Evolutionary conservation across 1,140 invertebrate genomes (phyloP).

Genomic region (Drosophila sproati): DNA sequence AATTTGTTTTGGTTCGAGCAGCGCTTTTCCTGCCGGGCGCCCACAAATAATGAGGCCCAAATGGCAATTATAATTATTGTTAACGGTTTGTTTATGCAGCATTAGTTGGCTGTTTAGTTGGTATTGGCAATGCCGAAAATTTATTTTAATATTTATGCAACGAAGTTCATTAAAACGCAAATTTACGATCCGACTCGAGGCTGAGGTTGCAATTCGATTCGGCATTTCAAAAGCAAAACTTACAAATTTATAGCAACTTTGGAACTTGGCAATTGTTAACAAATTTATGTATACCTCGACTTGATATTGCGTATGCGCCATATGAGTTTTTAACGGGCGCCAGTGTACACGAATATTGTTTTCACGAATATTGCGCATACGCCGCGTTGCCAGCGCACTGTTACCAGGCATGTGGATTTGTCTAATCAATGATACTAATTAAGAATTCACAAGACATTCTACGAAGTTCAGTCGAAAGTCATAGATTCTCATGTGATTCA

Average conservation of each 20-base stretch:
- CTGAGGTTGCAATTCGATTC: constrained; percentile 57
- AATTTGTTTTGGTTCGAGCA: constrained; percentile 58
- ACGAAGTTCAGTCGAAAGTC: constrained; percentile 30
- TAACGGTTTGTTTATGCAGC: constrained; percentile 75
- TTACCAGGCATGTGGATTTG: constrained; percentile 37
- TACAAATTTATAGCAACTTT: constrained; percentile 74
- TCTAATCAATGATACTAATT: constrained; percentile 50
- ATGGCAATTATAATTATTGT: constrained; percentile 82
- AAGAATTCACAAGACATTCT: constrained; percentile 45
- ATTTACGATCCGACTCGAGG: constrained; percentile 66
- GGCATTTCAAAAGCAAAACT: constrained; percentile 54
- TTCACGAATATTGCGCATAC: constrained; percentile 67
- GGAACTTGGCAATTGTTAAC: constrained; percentile 69
- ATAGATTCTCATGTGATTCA: constrained; percentile 33
- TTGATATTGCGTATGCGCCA: constrained; percentile 73
- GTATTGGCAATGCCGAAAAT: constrained; percentile 67
- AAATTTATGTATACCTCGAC: constrained; percentile 56
- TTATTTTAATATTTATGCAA: constrained; percentile 82
- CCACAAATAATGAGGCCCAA: constrained; percentile 74
- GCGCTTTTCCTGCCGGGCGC: constrained; percentile 67
- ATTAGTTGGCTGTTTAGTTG: constrained; percentile 73
- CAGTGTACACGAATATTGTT: constrained; percentile 18
- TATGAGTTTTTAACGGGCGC: constrained; percentile 49
- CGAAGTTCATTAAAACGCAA: constrained; percentile 76
- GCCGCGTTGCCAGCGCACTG: constrained; percentile 37